These are phyloP conservation scores for Pomphorhynchus laevis DNA, from an alignment of 1,140 invertebrate species.

Conservation along the genomic window DNA sequence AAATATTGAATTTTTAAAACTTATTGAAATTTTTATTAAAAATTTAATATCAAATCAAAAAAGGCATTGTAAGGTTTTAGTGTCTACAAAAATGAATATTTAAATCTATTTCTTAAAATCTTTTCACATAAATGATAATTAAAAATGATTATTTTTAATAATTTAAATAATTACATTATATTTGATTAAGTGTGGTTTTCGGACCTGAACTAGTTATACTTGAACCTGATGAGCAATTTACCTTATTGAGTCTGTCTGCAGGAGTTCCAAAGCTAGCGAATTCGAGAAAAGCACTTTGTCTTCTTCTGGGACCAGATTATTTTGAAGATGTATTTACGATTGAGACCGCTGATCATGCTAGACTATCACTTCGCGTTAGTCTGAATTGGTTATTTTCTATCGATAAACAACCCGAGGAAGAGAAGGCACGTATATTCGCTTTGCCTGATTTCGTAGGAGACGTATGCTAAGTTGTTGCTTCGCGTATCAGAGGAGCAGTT, in stretches of 20 bases:
- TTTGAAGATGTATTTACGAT: slow-evolving; percentile 24
- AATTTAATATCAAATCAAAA: too few species aligned
- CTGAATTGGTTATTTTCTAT: slow-evolving; percentile 18
- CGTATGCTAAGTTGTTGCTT: slow-evolving; percentile 24
- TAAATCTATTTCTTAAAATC: too few species aligned
- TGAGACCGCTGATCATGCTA: slow-evolving; percentile 18
- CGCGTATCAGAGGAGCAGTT: slow-evolving; percentile 22
- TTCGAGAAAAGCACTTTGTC: slow-evolving; percentile 21
- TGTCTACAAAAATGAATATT: too few species aligned
- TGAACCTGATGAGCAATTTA: slow-evolving; percentile 26
- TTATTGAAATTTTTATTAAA: too few species aligned
- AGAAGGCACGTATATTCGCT: slow-evolving; percentile 21
- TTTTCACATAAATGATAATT: too few species aligned
- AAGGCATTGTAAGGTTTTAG: too few species aligned
- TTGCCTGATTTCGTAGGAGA: slow-evolving; percentile 25
- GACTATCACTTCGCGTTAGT: slow-evolving; percentile 15
- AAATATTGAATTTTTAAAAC: too few species aligned
- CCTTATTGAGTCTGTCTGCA: slow-evolving; percentile 22
- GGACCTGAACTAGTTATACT: slow-evolving; percentile 26
- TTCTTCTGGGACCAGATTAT: slow-evolving; percentile 24
- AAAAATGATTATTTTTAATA: too few species aligned
- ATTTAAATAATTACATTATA: too few species aligned
- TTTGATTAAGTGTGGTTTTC: slow-evolving; percentile 23
- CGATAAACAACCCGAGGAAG: slow-evolving; percentile 11
- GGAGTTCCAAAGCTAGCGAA: slow-evolving; percentile 24